Conservation (phyloP, 2,888 invertebrate species). For the Scaptomyza parva region DNA sequence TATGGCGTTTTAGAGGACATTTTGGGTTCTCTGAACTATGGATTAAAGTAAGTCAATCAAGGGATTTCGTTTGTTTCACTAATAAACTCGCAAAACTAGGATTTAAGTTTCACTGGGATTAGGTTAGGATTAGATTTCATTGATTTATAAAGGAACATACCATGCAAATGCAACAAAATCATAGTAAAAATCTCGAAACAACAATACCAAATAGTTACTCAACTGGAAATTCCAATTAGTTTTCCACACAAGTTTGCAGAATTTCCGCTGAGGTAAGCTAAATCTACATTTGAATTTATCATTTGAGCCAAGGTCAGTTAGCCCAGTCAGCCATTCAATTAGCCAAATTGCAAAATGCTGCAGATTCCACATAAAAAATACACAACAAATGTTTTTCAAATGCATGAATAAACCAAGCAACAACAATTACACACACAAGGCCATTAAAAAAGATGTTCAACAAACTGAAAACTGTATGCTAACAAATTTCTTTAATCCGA, state of each 20-base stretch:
- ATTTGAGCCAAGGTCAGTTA: conserved; percentile 22
- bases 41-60: neutral
- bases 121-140: too few relatives aligned
- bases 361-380: neutral
- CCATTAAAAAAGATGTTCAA: conserved; percentile 17
- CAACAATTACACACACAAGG: conserved; percentile 7
- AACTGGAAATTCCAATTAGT: neutral
- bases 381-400: conserved; percentile 11
- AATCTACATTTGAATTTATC: conserved; percentile 8
- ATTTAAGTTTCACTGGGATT: too few relatives aligned
- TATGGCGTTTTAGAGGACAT: conserved; percentile 15
- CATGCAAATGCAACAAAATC: too few relatives aligned
- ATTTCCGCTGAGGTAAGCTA: neutral
- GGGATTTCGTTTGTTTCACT: neutral
- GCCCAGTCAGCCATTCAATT: conserved; percentile 30
- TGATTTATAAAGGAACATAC: too few relatives aligned
- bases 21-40: conserved; percentile 38
- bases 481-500: conserved; percentile 14
- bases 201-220: neutral
- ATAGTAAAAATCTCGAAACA: neutral
- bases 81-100: too few relatives aligned
- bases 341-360: conserved; percentile 31
- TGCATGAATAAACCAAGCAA: neutral
- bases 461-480: conserved; percentile 14
- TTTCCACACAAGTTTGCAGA: neutral